Conservation (phyloP, 2,113 vertebrate species). For the Tragelaphus imberbis region DNA sequence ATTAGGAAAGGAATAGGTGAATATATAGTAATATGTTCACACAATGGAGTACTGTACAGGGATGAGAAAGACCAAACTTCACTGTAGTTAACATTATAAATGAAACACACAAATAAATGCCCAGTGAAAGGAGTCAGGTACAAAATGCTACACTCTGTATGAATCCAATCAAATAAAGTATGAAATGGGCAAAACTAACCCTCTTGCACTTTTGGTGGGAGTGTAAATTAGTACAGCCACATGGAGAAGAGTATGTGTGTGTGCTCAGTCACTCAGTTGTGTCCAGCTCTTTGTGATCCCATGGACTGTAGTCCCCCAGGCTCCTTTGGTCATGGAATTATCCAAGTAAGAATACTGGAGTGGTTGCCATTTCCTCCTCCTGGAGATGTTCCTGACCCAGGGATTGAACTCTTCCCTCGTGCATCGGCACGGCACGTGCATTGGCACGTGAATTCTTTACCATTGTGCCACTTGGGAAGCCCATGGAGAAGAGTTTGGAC, state of each 20-base stretch:
- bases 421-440: not conserved
- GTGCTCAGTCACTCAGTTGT: not conserved
- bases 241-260: not conserved
- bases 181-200: not conserved
- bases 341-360: not conserved
- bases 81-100: not conserved
- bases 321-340: not conserved
- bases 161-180: not conserved
- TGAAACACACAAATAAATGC: not conserved
- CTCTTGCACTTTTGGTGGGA: not conserved
- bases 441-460: not conserved
- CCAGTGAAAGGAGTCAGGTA: not conserved
- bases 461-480: not conserved
- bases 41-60: accelerated
- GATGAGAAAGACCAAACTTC: not conserved
- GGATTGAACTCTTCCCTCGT: not conserved
- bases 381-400: not conserved
- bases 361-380: not conserved
- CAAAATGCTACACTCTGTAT: not conserved
- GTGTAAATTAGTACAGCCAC: not conserved
- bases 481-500: not conserved
- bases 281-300: not conserved
- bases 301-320: not conserved
- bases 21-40: not conserved
- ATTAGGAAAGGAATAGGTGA: not conserved